Percentiles rank a stretch among this genome's conserved stretches.
phyloP scores from a whole-genome alignment of 2,113 vertebrate genomes.

The Tretioscincus oriximinensis region DNA sequence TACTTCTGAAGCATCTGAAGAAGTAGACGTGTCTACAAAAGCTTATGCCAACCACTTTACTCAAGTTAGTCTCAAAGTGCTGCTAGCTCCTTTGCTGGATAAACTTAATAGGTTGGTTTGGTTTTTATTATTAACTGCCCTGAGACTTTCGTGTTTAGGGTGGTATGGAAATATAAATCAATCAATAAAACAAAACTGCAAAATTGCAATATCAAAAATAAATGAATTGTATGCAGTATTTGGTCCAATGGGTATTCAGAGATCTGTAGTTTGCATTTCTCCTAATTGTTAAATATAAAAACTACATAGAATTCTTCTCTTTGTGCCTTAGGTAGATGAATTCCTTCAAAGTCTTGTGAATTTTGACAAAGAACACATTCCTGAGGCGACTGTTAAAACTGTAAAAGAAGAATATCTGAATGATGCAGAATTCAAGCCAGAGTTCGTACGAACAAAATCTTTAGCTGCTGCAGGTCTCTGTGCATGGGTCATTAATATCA shows the following conservation, averaged over 20 bases:
- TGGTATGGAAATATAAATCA: too few relatives aligned
- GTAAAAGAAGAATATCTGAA: conserved; percentile 74
- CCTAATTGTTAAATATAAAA: neutral
- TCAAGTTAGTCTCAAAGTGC: too few relatives aligned
- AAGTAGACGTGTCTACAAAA: too few relatives aligned
- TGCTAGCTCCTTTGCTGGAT: too few relatives aligned
- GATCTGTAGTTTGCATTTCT: neutral
- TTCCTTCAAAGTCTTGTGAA: conserved; percentile 76
- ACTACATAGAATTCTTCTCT: neutral
- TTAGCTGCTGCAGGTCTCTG: conserved; percentile 73
- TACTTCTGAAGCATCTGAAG: too few relatives aligned
- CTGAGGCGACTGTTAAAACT: conserved; percentile 67
- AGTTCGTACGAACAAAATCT: conserved; percentile 79
- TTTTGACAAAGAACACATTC: conserved; percentile 80
- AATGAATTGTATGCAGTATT: neutral
- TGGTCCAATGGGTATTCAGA: neutral
- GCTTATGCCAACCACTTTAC: too few relatives aligned
- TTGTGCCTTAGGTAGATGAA: conserved; percentile 64
- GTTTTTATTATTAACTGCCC: too few relatives aligned
- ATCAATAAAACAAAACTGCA: neutral
- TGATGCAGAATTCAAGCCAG: conserved; percentile 78
- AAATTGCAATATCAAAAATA: neutral
- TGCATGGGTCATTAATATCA: conserved; percentile 76
- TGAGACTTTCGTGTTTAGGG: too few relatives aligned
- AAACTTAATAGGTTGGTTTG: too few relatives aligned